phyloP scores from a whole-genome alignment of 2,888 invertebrate genomes.

The Maniola hyperantus region DNA sequence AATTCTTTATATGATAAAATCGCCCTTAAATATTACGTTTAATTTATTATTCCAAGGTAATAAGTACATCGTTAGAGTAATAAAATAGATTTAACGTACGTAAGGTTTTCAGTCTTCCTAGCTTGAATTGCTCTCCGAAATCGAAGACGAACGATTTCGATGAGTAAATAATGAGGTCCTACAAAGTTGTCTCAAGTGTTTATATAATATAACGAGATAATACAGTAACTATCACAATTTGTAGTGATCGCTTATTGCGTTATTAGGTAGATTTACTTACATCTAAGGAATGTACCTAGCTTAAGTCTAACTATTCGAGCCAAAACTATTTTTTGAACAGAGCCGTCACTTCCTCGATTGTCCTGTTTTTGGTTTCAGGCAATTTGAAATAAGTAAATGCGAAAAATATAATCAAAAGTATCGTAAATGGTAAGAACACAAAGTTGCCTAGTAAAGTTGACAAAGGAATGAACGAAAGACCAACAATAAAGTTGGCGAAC shows the following conservation, averaged over 20 bases:
- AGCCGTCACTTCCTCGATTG: slow-evolving; percentile 78
- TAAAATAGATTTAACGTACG: slow-evolving; percentile 57
- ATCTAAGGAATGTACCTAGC: slow-evolving; percentile 58
- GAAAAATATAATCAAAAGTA: slow-evolving; percentile 71
- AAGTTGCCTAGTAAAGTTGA: slow-evolving; percentile 62
- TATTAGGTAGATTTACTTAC: slow-evolving; percentile 47
- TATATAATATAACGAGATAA: slow-evolving; percentile 40
- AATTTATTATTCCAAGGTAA: slow-evolving; percentile 36
- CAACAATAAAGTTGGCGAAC: slow-evolving; percentile 80
- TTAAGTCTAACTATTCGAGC: slow-evolving; percentile 43
- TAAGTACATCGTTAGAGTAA: slow-evolving; percentile 66
- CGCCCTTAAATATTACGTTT: slow-evolving; percentile 9
- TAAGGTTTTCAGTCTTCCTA: slow-evolving; percentile 67
- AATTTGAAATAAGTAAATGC: slow-evolving; percentile 73
- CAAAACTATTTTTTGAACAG: slow-evolving; percentile 68
- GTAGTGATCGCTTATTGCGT: slow-evolving; percentile 60
- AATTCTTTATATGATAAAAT: not conserved
- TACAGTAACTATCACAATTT: slow-evolving; percentile 57
- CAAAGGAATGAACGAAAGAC: slow-evolving; percentile 71
- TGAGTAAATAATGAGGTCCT: slow-evolving; percentile 39
- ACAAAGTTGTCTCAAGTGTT: slow-evolving; percentile 33
- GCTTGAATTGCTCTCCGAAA: slow-evolving; percentile 50
- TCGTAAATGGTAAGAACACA: slow-evolving; percentile 75
- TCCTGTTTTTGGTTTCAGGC: slow-evolving; percentile 78
- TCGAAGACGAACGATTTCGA: slow-evolving; percentile 41